These are phyloP conservation scores for Xylota segnis DNA, from an alignment of 2,888 invertebrate genomes.

Conservation along the genomic window DNA sequence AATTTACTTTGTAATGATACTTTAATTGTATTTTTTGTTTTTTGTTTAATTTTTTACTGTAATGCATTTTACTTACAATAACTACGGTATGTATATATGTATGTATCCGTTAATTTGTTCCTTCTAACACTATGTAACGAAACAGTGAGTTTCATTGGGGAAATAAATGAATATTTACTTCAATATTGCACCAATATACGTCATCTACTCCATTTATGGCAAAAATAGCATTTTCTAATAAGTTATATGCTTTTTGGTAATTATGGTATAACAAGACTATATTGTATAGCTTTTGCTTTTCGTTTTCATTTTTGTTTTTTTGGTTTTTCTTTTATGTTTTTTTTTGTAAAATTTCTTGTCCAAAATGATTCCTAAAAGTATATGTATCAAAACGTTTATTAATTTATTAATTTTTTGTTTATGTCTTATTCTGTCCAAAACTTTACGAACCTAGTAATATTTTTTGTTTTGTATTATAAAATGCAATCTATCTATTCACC, in stretches of 20 bases:
- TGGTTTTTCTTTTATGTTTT: not conserved
- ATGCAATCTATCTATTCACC: constrained; percentile 32
- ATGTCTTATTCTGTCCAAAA: constrained; percentile 11
- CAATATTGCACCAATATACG: constrained; percentile 58
- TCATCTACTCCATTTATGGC: constrained; percentile 36
- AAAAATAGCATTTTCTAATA: constrained; percentile 31
- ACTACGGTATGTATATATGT: constrained; percentile 61
- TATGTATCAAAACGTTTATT: constrained; percentile 51
- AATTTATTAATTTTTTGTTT: constrained; percentile 2
- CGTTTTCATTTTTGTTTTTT: not conserved
- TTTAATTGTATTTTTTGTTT: constrained; percentile 11
- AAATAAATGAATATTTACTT: constrained; percentile 33
- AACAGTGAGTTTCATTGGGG: constrained; percentile 24
- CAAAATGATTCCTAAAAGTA: constrained; percentile 55
- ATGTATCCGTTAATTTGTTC: constrained; percentile 57
- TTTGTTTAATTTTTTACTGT: constrained; percentile 9
- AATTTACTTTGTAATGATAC: constrained; percentile 16
- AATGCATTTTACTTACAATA: constrained; percentile 53
- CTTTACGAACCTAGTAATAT: constrained; percentile 11
- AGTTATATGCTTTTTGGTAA: not conserved
- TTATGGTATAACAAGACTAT: constrained; percentile 11
- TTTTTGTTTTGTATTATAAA: constrained; percentile 2
- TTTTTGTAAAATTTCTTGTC: constrained; percentile 54
- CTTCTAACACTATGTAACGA: constrained; percentile 44
- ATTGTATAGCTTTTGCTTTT: not conserved